Base-by-base conservation (phyloP, 2,888 invertebrate species). In the Litoditis marina region DNA sequence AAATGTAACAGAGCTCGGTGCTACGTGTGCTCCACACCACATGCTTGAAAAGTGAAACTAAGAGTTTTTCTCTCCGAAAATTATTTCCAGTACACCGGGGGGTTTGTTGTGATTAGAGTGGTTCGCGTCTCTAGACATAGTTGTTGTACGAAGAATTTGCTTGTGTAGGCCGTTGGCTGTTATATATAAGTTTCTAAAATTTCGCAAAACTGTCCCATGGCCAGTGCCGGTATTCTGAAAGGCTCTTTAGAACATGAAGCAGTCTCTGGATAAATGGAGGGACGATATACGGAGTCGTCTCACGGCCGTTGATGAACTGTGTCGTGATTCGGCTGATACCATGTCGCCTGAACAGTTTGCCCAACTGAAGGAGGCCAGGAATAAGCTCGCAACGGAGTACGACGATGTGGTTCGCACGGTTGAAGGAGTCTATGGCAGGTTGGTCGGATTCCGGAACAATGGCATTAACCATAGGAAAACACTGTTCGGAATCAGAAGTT, bases 311-410 rank as follows among this genome's bases (percentile, higher is more conserved):
- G 76, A 76, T 44, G 56, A 63, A n/a, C 54, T 76, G 19, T 76
- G 73, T n/a, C 46, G 59, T 3, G 68, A 72, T 11, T 92, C 92
- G 0, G 90, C 91, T 34, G 93, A 94, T 78, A 90, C 92, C n/a
- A 86, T 94, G 6, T 92, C 92, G 4, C 90, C 91, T 69, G 93
- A 93, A 76, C 93, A 94, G 87, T 89, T 93, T 36, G 89, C 90
- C 34, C 89, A 90, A 28, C 85, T 94, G 27, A 57, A 73, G 47
- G 77, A 78, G 42, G 72, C 68, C 49, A 60, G 76, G 34, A 61
- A 74, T 49, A 65, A 71, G 50, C 60, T 80, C 47, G 72, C 69
- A 16, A 63, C 66, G 44, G 76, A 75, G 49, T 80, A 78, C 59
- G 75, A 79, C 31, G 68, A 66, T 42, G 68, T 78, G 7, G 57